Evolutionary conservation across 2,888 invertebrate genomes (phyloP), one percentile per base, ranked within the genome.

Genomic region (Celastrina argiolus): DNA sequence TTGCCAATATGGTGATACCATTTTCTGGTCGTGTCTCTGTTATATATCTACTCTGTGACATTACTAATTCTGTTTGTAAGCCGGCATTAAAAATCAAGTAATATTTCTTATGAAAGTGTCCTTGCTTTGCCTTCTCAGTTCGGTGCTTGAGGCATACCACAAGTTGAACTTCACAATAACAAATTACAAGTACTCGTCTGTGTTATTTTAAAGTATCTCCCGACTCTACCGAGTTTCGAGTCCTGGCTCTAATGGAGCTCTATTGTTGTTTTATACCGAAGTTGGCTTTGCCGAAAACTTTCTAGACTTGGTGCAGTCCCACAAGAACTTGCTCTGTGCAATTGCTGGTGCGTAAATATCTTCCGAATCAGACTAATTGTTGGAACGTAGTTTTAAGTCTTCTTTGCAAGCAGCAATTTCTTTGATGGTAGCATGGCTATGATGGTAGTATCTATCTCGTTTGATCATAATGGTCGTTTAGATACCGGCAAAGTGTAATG

Each of bases 231-330:
- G 14, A n/a, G 28, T 31, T 56, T 56, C 5, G 56, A 31, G 26
- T 31, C 28, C n/a, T 14, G 2, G 28, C 14, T 26, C n/a, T 56
- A 56, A 56, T 28, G 28, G 14, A 56, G 56, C 56, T 1, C 56
- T n/a, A 28, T 56, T 56, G 56, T 56, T 31, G 51, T 22, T 22
- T 12, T 51, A 12, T 12, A 22, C 51, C 51, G 5, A 16, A 51
- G 51, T 51, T n/a, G n/a, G 18, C 56, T 56, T 56, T 56, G 7
- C 28, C 28, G 6, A 31, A 56, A 56, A 56, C 56, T 56, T 56
- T 56, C 56, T 56, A 56, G 56, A 56, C 56, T 28, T 56, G 5
- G 56, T 56, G 28, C 16, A n/a, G 2, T 42, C 3, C 4, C n/a
- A n/a, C n/a, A n/a, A n/a, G n/a, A n/a, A n/a, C n/a, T n/a, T n/a